Evolutionary conservation across 2,113 vertebrate genomes (phyloP), one percentile per base, ranked within the genome.

Genomic region (Alligator mississippiensis): DNA sequence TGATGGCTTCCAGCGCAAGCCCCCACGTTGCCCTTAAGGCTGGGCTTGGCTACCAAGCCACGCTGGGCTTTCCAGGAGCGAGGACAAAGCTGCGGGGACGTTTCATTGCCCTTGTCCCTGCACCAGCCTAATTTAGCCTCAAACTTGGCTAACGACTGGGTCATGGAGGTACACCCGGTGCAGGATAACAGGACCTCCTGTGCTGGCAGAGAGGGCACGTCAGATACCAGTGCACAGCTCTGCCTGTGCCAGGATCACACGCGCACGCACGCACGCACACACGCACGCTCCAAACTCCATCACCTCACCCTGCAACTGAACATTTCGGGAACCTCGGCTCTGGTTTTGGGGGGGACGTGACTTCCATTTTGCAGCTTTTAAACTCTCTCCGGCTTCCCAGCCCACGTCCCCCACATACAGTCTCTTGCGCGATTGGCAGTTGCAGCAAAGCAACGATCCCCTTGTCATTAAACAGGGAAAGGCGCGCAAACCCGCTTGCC

Each of bases 11-110:
- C 47, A 47, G 47, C 9, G 47, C 47, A 47, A 47, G 47, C 47
- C 47, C 47, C 47, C 47, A 47, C 47, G 9, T 47, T 47, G 47
- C 47, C 47, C 47, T 47, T 47, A 47, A 2, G 47, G 47, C 47
- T 47, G 47, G 47, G 47, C 9, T 47, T 47, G 3, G 17, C 3
- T 27, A 24, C 27, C 85, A 62, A 90, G 17, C 1, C 1, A 4
- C 18, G 12, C 12, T 0, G 0, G 19, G 28, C 13, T 54, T 14
- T 7, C 18, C 77, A n/a, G 2, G 5, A 2, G 27, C 58, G 59
- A n/a, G 21, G 24, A 38, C 60, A 57, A 55, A 47, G 47, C 47
- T 8, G 47, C 7, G 47, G 47, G 19, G 34, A 30, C 21, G 21
- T 74, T 22, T 47, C 70, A 3, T 4, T 22, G 9, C 34, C 24